Percentiles rank a stretch among this genome's conserved stretches.
Evolutionary conservation across 2,113 vertebrate genomes (phyloP).

Genomic region (Polyodon spathula): DNA sequence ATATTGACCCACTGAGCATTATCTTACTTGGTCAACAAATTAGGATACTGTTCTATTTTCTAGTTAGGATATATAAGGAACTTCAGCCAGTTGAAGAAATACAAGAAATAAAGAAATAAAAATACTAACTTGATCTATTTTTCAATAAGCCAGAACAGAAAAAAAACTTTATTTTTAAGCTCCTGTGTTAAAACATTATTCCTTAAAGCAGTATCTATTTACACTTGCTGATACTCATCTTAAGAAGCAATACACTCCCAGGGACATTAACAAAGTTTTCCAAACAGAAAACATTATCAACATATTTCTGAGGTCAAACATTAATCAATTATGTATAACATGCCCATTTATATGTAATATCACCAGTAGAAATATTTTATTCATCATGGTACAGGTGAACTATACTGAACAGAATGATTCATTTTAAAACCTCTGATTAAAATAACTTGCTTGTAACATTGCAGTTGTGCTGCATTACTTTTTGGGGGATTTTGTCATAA

Average conservation of each 20-base stretch:
- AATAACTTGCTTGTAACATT: constrained; percentile 38
- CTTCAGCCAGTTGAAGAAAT: neutral
- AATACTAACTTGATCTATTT: neutral
- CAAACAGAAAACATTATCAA: constrained; percentile 31
- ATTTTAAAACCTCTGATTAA: constrained; percentile 44
- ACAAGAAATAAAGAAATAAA: neutral
- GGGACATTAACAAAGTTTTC: neutral
- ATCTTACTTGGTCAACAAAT: neutral
- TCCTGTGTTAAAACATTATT: neutral
- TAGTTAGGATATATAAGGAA: no score
- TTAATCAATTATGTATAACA: constrained; percentile 55
- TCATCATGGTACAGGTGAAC: constrained; percentile 57
- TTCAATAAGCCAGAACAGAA: neutral
- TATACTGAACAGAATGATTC: constrained; percentile 40
- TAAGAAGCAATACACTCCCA: neutral
- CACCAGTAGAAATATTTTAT: constrained; percentile 54
- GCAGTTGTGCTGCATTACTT: constrained; percentile 33
- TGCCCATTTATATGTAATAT: constrained; percentile 37
- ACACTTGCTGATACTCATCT: neutral
- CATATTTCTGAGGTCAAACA: constrained; percentile 35
- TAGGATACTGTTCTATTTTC: neutral
- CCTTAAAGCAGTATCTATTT: neutral
- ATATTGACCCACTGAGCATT: constrained; percentile 4
- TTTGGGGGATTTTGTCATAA: constrained; percentile 36
- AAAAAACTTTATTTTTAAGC: neutral